Conservation (phyloP, 2,888 invertebrate genomes). For the Stegophylla sp. region DNA sequence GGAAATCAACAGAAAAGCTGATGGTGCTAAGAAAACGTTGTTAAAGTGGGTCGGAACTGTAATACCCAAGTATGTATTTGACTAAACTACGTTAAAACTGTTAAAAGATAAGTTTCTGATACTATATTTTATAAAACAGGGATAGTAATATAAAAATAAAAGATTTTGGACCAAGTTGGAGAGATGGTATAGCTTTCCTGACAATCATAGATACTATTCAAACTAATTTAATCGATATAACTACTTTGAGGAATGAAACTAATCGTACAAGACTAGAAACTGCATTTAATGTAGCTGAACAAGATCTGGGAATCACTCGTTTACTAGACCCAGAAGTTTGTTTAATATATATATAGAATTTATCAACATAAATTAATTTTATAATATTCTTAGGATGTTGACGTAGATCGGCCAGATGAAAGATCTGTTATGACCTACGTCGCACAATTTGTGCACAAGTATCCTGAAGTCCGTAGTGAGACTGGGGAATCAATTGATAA, state of each 20-base stretch:
- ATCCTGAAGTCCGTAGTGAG: slow-evolving; percentile 75
- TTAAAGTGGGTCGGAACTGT: slow-evolving; percentile 94
- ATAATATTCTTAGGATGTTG: slow-evolving; percentile 62
- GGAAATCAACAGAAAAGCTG: slow-evolving; percentile 63
- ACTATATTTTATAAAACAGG: slow-evolving; percentile 67
- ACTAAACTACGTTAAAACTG: neutral
- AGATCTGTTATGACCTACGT: slow-evolving; percentile 98
- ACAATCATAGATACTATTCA: slow-evolving; percentile 94
- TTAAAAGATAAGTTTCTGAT: neutral
- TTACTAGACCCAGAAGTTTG: slow-evolving; percentile 83
- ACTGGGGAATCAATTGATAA: slow-evolving; percentile 72
- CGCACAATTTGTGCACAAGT: slow-evolving; percentile 95
- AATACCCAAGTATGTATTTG: slow-evolving; percentile 74
- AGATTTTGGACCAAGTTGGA: slow-evolving; percentile 95
- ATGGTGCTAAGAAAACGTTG: slow-evolving; percentile 86
- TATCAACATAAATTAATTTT: slow-evolving; percentile 2
- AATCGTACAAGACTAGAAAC: slow-evolving; percentile 87
- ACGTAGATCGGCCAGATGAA: slow-evolving; percentile 82
- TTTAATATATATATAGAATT: neutral
- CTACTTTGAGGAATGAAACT: slow-evolving; percentile 77
- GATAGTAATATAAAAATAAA: slow-evolving; percentile 85
- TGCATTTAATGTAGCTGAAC: slow-evolving; percentile 92
- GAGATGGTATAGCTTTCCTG: slow-evolving; percentile 93
- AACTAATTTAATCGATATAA: slow-evolving; percentile 87
- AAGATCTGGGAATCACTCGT: slow-evolving; percentile 87